A percentile compares a stretch with the other conserved stretches of the same genome.
These are phyloP conservation scores for Gasterosteus nipponicus DNA, from an alignment of 2,113 vertebrate species.

Conservation along the genomic window DNA sequence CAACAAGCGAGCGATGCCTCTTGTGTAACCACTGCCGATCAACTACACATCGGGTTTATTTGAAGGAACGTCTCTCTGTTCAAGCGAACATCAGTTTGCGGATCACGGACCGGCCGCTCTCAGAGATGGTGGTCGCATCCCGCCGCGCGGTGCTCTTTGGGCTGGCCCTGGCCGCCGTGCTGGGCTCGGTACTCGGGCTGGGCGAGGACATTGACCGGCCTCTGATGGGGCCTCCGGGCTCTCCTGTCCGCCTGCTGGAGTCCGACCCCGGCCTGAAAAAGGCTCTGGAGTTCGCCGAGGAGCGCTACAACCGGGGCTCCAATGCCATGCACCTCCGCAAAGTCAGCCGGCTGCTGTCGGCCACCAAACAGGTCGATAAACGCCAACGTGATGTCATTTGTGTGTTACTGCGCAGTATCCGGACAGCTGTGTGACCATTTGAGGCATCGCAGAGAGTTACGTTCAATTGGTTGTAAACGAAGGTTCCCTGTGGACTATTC, in stretches of 20 bases:
- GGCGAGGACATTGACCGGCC: slow-evolving; percentile 66
- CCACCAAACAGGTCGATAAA: slow-evolving; percentile 78
- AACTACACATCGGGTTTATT: slow-evolving; percentile 15
- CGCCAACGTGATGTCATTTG: neutral
- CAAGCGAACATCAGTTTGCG: neutral
- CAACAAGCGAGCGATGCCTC: neutral
- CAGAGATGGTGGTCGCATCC: slow-evolving; percentile 53
- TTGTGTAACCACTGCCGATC: neutral
- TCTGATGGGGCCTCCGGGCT: slow-evolving; percentile 69
- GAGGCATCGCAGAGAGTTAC: no score
- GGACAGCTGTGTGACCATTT: no score
- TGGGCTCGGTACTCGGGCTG: slow-evolving; percentile 51
- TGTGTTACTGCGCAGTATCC: fast-evolving
- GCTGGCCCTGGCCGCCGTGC: slow-evolving; percentile 49
- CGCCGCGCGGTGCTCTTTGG: slow-evolving; percentile 39
- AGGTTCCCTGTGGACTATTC: neutral
- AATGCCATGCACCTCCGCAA: slow-evolving; percentile 83
- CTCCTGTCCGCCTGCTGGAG: slow-evolving; percentile 61
- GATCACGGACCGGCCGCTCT: neutral
- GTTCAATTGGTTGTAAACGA: slow-evolving; percentile 29
- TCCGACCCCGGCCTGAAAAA: slow-evolving; percentile 77
- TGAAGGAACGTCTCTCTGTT: slow-evolving; percentile 1
- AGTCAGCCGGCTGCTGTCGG: slow-evolving; percentile 80
- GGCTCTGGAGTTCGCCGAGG: slow-evolving; percentile 81
- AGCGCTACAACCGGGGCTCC: slow-evolving; percentile 84